Evolutionary conservation across 2,888 invertebrate species (phyloP).

Genomic region (Sinohyriopsis cumingii): DNA sequence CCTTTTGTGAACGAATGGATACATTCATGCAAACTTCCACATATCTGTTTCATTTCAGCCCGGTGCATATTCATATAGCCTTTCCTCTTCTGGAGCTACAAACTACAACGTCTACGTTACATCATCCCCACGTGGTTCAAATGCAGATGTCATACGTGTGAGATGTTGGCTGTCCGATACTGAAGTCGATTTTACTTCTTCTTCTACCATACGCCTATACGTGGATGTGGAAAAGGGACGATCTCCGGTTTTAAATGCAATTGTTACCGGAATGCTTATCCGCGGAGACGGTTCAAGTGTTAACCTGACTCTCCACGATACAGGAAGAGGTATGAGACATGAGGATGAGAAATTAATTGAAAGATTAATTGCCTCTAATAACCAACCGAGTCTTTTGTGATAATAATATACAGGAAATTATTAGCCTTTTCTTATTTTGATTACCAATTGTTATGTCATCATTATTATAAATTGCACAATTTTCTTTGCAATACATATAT

Average conservation of each 20-base stretch:
- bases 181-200: constrained; percentile 3
- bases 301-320: constrained; percentile 1
- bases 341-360: too few relatives aligned
- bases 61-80: too few relatives aligned
- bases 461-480: too few relatives aligned
- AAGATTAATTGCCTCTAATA: too few relatives aligned
- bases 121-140: background rate
- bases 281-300: background rate
- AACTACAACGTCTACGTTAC: background rate
- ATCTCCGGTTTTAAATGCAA: constrained; percentile 11
- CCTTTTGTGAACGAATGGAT: too few relatives aligned
- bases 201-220: background rate
- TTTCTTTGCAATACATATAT: too few relatives aligned
- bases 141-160: constrained; percentile 13
- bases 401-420: too few relatives aligned
- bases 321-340: constrained; percentile 6
- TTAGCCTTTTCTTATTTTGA: too few relatives aligned
- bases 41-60: too few relatives aligned
- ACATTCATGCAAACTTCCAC: too few relatives aligned
- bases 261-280: constrained; percentile 7
- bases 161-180: constrained; percentile 7
- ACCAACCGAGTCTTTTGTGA: too few relatives aligned
- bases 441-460: too few relatives aligned
- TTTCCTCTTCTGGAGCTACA: background rate
- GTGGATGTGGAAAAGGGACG: constrained; percentile 15